Conservation (phyloP, 2,888 invertebrate species). For the Caenorhabditis panamensis region DNA sequence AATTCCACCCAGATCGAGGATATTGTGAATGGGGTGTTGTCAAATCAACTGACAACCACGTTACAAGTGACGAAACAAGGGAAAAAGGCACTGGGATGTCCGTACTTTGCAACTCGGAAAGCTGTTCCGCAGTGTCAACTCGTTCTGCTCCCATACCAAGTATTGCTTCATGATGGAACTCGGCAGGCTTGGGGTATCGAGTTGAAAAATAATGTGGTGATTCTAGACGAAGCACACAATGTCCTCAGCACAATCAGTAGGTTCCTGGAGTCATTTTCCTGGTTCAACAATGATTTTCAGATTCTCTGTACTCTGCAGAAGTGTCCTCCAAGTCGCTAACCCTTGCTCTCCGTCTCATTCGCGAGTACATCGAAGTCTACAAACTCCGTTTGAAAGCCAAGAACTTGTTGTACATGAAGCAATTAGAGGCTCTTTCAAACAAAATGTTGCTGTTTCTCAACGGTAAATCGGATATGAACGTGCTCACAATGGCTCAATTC, state of each 20-base stretch:
- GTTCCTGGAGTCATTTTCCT: background rate
- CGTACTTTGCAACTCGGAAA: conserved; percentile 92
- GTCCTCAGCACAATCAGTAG: conserved; percentile 90
- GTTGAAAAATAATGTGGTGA: conserved; percentile 88
- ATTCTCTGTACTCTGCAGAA: conserved; percentile 69
- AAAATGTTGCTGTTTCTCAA: conserved; percentile 35
- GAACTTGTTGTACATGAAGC: conserved; percentile 73
- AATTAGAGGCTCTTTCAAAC: conserved; percentile 63
- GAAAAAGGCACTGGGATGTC: conserved; percentile 88
- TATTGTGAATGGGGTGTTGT: conserved; percentile 81
- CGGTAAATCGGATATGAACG: conserved; percentile 46
- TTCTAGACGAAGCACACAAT: conserved; percentile 97
- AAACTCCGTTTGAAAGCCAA: conserved; percentile 62
- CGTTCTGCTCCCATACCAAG: conserved; percentile 84
- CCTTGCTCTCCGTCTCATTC: conserved; percentile 63
- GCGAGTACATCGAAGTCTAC: conserved; percentile 68
- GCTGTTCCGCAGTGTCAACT: conserved; percentile 90
- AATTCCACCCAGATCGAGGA: conserved; percentile 85
- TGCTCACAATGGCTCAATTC: conserved; percentile 62
- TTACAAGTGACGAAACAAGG: conserved; percentile 83
- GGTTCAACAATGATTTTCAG: conserved; percentile 40
- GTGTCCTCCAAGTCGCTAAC: conserved; percentile 60
- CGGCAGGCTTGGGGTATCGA: conserved; percentile 87
- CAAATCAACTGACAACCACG: conserved; percentile 82
- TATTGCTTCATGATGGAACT: conserved; percentile 88